These are phyloP conservation scores for Enoplosus armatus DNA, from an alignment of 2,797 vertebrate genomes.

Conservation along the genomic window DNA sequence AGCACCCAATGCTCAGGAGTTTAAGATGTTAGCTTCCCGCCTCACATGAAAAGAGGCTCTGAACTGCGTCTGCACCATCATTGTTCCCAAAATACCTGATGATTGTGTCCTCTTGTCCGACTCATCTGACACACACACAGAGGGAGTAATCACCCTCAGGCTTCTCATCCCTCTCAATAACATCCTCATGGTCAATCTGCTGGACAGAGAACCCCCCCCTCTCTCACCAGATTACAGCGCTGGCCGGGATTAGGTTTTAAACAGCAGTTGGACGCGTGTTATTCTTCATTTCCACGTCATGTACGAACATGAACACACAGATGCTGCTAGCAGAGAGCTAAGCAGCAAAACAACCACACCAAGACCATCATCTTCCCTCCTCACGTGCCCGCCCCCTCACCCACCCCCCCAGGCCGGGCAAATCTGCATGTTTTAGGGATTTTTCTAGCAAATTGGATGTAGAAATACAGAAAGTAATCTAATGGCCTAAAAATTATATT, in stretches of 20 bases:
- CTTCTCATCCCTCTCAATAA: constrained; percentile 74
- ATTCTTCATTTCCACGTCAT: constrained; percentile 30
- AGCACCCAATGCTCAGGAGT: not conserved
- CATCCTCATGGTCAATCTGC: constrained; percentile 71
- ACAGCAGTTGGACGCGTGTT: constrained; percentile 31
- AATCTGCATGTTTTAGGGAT: not conserved
- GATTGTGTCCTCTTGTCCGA: not conserved
- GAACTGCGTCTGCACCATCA: not conserved
- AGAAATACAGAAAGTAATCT: constrained; percentile 5
- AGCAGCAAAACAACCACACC: constrained; percentile 19
- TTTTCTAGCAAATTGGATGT: constrained; percentile 3
- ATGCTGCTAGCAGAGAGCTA: not conserved
- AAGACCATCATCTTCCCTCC: not conserved
- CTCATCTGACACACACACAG: constrained; percentile 13
- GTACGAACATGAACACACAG: not conserved
- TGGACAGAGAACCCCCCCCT: constrained; percentile 51
- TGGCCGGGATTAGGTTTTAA: constrained; percentile 68
- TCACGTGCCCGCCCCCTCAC: too few relatives aligned
- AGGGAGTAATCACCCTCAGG: constrained; percentile 53
- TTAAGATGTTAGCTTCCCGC: not conserved
- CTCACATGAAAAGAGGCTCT: not conserved
- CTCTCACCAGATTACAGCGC: constrained; percentile 69
- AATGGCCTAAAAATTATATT: not conserved
- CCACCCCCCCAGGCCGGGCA: not conserved
- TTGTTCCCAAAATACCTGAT: not conserved